phyloP scores from a whole-genome alignment of 2,797 vertebrate genomes.

The Silurus lanzhouensis region DNA sequence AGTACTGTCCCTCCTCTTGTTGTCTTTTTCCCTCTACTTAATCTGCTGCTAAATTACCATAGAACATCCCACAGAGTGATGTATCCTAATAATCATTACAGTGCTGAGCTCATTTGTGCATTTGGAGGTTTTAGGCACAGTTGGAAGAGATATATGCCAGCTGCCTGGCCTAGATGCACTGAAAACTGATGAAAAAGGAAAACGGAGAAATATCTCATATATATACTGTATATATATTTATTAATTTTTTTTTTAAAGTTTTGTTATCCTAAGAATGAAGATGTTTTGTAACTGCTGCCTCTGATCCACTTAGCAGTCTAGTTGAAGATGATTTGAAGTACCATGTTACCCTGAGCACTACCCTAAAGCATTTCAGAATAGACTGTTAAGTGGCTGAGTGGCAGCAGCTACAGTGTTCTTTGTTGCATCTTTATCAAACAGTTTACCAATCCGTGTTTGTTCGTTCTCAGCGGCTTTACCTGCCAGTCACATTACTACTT shows the following conservation, averaged over 20 bases:
- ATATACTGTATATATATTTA: not conserved
- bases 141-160: slow-evolving; percentile 32
- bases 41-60: slow-evolving; percentile 54
- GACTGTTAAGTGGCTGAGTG: not conserved
- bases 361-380: not conserved
- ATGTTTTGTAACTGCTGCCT: too few species aligned
- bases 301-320: not conserved
- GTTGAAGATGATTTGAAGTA: not conserved
- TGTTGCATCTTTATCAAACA: not conserved
- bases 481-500: not conserved
- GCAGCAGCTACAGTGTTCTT: not conserved
- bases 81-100: slow-evolving; percentile 54
- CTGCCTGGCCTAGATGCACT: slow-evolving; percentile 36
- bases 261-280: not conserved
- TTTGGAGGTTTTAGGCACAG: slow-evolving; percentile 40
- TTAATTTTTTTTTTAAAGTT: too few species aligned
- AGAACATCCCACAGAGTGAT: slow-evolving; percentile 50
- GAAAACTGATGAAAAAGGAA: slow-evolving; percentile 35
- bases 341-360: not conserved
- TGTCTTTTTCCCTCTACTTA: slow-evolving; percentile 40
- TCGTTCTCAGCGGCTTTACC: not conserved
- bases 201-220: not conserved
- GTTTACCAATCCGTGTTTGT: not conserved
- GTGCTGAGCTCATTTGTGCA: slow-evolving; percentile 49
- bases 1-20: slow-evolving; percentile 32